These are phyloP conservation scores for Axis porcinus DNA, from an alignment of 2,113 vertebrate species.

Conservation along the genomic window DNA sequence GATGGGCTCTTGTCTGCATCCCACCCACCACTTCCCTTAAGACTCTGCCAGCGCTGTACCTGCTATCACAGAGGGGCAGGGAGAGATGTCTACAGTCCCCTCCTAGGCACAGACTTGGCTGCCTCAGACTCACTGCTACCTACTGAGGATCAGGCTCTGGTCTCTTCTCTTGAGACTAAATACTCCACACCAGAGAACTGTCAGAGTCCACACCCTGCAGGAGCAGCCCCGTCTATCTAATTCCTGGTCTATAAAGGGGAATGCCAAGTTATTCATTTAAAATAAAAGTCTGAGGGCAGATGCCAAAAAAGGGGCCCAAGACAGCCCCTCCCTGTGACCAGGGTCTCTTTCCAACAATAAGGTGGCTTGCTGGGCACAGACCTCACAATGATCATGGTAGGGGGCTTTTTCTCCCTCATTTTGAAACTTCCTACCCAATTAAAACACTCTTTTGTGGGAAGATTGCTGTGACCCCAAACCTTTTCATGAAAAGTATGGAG, in stretches of 20 bases:
- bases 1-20: not conserved
- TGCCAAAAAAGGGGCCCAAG: not conserved
- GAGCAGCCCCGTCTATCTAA: not conserved
- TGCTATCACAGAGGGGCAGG: not conserved
- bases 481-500: not conserved
- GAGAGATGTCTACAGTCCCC: not conserved
- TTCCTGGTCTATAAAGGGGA: not conserved
- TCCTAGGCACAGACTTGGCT: not conserved
- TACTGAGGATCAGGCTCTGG: not conserved
- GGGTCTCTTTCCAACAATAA: not conserved
- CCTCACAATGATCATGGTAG: rapidly evolving
- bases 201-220: not conserved
- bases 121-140: not conserved
- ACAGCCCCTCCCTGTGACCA: not conserved
- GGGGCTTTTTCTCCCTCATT: not conserved
- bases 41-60: not conserved
- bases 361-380: not conserved
- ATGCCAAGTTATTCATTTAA: not conserved
- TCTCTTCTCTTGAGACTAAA: not conserved
- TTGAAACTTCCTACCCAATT: not conserved
- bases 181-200: not conserved
- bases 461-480: not conserved
- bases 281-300: not conserved
- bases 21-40: not conserved
- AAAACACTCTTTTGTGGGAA: not conserved